A percentile compares a stretch with the other conserved stretches of the same genome.
Conservation (phyloP, 1,140 invertebrate genomes). For the Drosophila tsacasi region DNA sequence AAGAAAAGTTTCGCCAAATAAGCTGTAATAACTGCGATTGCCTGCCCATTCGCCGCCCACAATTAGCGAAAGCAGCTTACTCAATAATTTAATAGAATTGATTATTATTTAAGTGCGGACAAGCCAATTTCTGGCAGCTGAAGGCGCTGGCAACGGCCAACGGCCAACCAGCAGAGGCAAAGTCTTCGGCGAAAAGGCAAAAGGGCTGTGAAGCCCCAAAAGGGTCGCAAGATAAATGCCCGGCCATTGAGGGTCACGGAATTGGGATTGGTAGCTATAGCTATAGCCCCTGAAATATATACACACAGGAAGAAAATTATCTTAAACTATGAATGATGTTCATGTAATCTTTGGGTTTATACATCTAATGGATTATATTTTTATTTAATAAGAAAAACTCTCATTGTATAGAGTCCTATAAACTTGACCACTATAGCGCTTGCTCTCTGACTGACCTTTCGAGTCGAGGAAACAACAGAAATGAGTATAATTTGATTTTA, state of each 20-base stretch:
- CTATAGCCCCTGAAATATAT: neutral
- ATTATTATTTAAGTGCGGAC: constrained; percentile 82
- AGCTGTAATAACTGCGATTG: constrained; percentile 60
- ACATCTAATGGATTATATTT: neutral
- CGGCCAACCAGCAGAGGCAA: neutral
- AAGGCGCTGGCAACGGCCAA: constrained; percentile 1
- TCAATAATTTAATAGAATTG: constrained; percentile 82
- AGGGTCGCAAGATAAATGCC: constrained; percentile 67
- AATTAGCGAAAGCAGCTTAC: constrained; percentile 71
- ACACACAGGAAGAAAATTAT: neutral
- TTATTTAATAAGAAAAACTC: neutral
- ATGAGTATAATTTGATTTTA: too few species aligned
- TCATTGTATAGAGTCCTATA: neutral
- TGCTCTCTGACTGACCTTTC: neutral
- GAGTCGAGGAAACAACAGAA: neutral
- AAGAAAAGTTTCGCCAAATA: constrained; percentile 63
- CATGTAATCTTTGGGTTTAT: neutral
- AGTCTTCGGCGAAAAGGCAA: constrained; percentile 12
- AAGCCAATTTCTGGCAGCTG: constrained; percentile 57
- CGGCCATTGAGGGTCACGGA: constrained; percentile 31
- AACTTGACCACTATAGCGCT: neutral
- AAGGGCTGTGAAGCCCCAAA: constrained; percentile 37
- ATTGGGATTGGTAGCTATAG: constrained; percentile 13
- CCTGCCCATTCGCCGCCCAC: constrained; percentile 41
- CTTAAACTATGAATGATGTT: too few species aligned